These are phyloP conservation scores for Drosophila vallismaia DNA, from an alignment of 2,888 invertebrate genomes.

Conservation along the genomic window DNA sequence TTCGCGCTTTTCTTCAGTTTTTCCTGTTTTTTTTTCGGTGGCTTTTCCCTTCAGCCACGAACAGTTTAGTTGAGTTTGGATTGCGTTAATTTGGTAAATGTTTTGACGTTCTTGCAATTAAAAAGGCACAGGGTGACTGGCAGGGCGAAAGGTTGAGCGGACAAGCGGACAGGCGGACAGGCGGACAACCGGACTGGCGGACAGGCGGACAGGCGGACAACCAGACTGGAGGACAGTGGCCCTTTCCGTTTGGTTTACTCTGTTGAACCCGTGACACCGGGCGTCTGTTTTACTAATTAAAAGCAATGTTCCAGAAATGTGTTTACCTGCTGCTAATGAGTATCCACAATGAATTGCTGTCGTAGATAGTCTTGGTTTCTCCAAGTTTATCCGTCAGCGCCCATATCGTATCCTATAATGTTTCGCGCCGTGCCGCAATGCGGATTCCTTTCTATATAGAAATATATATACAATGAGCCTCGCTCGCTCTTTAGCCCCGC, in stretches of 20 bases:
- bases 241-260: constrained; percentile 47
- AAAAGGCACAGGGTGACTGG: constrained; percentile 66
- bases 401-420: constrained; percentile 9
- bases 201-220: constrained; percentile 26
- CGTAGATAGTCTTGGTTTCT: constrained; percentile 63
- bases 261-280: constrained; percentile 46
- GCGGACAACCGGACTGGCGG: constrained; percentile 12
- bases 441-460: constrained; percentile 46
- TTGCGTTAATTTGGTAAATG: constrained; percentile 80
- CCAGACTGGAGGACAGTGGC: constrained; percentile 37
- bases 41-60: constrained; percentile 35
- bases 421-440: constrained; percentile 60
- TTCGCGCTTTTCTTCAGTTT: constrained; percentile 37
- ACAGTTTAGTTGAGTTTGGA: constrained; percentile 66
- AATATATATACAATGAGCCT: not conserved
- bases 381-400: constrained; percentile 25
- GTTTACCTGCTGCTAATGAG: constrained; percentile 80
- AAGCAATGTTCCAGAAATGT: constrained; percentile 80
- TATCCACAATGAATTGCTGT: constrained; percentile 79
- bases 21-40: constrained; percentile 33
- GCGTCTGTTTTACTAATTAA: constrained; percentile 80
- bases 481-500: not conserved
- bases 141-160: constrained; percentile 9
- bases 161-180: constrained; percentile 26
- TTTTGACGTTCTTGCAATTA: constrained; percentile 79